These are phyloP conservation scores for Mustelus asterias DNA, from an alignment of 2,113 vertebrate genomes.

Conservation along the genomic window DNA sequence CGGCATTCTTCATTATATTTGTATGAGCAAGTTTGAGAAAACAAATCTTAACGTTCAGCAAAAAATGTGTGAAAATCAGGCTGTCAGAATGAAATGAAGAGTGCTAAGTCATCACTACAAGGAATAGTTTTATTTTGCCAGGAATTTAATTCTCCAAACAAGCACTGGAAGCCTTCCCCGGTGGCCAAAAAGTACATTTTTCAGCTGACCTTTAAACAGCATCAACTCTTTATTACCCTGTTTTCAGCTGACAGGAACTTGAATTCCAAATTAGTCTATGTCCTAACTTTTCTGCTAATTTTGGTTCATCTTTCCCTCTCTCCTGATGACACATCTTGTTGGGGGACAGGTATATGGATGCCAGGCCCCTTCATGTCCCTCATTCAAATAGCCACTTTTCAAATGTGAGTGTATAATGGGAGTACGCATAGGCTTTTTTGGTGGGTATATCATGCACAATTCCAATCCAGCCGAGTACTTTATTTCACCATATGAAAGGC, in stretches of 20 bases:
- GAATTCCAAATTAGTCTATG: neutral
- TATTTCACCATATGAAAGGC: neutral
- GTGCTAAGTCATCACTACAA: neutral
- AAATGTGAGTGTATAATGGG: neutral
- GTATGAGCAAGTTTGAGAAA: neutral
- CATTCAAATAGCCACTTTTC: neutral
- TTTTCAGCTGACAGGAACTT: neutral
- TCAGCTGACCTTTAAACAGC: neutral
- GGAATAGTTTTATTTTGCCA: neutral
- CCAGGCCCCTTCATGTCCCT: neutral
- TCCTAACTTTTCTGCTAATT: neutral
- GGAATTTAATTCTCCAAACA: neutral
- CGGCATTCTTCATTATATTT: slow-evolving; percentile 23
- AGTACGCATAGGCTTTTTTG: neutral
- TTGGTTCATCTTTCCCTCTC: neutral
- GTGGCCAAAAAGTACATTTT: neutral
- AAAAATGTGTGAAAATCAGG: neutral
- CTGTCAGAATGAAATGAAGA: neutral
- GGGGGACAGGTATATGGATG: neutral
- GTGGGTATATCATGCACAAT: neutral
- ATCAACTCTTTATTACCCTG: neutral
- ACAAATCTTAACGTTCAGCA: neutral
- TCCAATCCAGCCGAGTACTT: neutral
- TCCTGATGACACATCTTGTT: neutral
- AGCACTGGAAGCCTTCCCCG: neutral